Evolutionary conservation across 1,140 invertebrate genomes (phyloP).

Genomic region (Euura lappo): DNA sequence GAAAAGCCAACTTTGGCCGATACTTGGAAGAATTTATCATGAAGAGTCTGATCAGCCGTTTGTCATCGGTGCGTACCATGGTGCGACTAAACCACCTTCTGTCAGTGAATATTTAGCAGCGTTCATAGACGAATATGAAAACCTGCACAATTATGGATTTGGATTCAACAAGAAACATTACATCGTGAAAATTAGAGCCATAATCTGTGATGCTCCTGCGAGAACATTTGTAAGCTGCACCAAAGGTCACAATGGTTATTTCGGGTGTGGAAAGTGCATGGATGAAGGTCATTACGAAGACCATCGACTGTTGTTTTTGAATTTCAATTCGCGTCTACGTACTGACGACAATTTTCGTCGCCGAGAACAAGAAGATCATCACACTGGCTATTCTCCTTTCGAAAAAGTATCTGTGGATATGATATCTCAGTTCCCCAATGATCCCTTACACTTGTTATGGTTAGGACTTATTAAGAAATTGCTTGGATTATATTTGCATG

Average conservation of each 20-base stretch:
- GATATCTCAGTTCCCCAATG: slow-evolving; percentile 31
- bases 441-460: slow-evolving; percentile 37
- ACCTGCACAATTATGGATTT: not conserved
- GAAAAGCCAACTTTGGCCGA: not conserved
- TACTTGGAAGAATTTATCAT: not conserved
- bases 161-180: not conserved
- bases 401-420: slow-evolving; percentile 24
- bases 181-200: not conserved
- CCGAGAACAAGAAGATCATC: slow-evolving; percentile 17
- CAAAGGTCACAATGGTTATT: not conserved
- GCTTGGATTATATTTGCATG: slow-evolving; percentile 24
- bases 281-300: slow-evolving; percentile 19
- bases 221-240: slow-evolving; percentile 7
- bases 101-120: not conserved
- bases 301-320: slow-evolving; percentile 20
- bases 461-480: slow-evolving; percentile 37
- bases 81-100: too few relatives aligned
- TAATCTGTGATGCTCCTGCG: slow-evolving; percentile 10
- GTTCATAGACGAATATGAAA: not conserved
- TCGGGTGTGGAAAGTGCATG: slow-evolving; percentile 1
- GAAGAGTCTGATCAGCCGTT: not conserved
- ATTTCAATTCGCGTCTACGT: slow-evolving; percentile 7
- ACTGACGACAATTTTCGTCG: slow-evolving; percentile 21
- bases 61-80: not conserved
- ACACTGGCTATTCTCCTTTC: slow-evolving; percentile 20